Conservation (phyloP, 1,140 invertebrate species). For the Dinothrombium tinctorium region DNA sequence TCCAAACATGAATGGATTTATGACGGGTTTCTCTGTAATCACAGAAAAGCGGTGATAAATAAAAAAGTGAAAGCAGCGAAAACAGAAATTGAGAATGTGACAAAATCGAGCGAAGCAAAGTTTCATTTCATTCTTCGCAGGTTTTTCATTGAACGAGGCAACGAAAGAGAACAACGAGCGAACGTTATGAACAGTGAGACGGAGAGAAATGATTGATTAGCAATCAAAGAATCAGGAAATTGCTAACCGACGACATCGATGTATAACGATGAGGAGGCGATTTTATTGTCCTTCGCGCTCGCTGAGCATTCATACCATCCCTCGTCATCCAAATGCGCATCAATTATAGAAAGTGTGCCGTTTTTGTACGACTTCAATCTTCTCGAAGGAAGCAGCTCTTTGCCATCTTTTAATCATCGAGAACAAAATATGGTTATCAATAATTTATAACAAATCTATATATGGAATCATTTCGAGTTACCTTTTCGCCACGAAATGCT, state of each 20-base stretch:
- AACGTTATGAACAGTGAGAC: no score
- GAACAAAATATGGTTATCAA: background rate
- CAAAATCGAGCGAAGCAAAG: no score
- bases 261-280: background rate
- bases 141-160: no score
- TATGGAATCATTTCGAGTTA: slow-evolving; percentile 11
- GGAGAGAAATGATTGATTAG: no score
- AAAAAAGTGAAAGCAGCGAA: no score
- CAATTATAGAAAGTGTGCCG: slow-evolving; percentile 13
- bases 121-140: no score
- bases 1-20: slow-evolving; percentile 25
- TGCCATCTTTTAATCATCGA: background rate
- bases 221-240: background rate
- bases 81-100: no score
- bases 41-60: background rate
- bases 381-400: background rate
- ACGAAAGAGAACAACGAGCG: no score
- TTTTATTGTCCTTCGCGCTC: slow-evolving; percentile 52
- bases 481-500: slow-evolving; percentile 26
- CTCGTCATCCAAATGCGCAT: slow-evolving; percentile 13
- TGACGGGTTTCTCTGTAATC: slow-evolving; percentile 13
- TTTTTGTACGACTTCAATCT: slow-evolving; percentile 14
- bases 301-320: slow-evolving; percentile 79
- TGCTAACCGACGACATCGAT: slow-evolving; percentile 1
- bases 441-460: background rate